Evolutionary conservation across 2,113 vertebrate species (phyloP).

Genomic region (Notiomystis cincta): DNA sequence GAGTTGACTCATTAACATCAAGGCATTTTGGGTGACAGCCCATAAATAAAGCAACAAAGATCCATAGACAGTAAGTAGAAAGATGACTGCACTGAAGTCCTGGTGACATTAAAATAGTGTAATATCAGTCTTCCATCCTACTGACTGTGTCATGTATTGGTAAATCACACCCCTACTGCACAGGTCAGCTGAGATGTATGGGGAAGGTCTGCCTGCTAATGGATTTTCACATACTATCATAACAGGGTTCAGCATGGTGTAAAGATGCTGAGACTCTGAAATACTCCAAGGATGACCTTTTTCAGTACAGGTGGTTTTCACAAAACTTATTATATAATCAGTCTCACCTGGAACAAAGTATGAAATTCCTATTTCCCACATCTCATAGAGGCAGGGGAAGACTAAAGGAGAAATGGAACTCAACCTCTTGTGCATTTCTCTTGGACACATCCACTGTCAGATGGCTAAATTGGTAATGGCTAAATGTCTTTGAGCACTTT

Average conservation of each 20-base stretch:
- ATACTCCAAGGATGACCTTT: not conserved
- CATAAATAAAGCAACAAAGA: conserved; percentile 50
- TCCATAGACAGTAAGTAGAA: not conserved
- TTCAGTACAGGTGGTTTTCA: not conserved
- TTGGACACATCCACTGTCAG: not conserved
- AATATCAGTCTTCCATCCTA: not conserved
- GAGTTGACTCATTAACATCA: conserved; percentile 43
- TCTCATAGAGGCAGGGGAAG: not conserved
- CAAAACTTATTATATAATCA: not conserved
- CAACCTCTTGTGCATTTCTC: not conserved
- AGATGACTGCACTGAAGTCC: not conserved
- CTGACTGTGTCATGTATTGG: not conserved
- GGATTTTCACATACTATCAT: not conserved
- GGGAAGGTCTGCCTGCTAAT: not conserved
- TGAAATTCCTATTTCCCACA: not conserved
- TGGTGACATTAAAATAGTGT: not conserved
- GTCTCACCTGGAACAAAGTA: not conserved
- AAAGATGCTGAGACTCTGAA: not conserved
- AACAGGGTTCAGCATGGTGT: not conserved
- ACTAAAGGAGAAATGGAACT: not conserved
- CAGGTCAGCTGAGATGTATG: not conserved
- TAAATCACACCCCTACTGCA: not conserved
- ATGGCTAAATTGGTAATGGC: not conserved
- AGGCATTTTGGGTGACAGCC: conserved; percentile 43
- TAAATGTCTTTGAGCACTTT: not conserved